These are phyloP conservation scores for Vollenhovia emeryi DNA, from an alignment of 1,140 invertebrate species.

Conservation along the genomic window DNA sequence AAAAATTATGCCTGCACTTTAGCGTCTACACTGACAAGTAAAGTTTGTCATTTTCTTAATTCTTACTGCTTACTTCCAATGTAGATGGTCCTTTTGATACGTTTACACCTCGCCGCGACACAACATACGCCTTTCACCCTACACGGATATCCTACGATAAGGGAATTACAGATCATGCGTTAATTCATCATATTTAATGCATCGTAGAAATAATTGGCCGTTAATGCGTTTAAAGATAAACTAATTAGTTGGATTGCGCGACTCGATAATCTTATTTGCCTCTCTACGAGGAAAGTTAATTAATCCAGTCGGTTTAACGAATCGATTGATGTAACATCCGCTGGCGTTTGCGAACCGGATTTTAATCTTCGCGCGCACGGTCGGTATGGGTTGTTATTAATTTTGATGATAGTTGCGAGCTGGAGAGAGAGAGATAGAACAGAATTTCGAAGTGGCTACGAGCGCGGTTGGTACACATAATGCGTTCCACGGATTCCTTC, in stretches of 20 bases:
- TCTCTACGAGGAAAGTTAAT: not conserved
- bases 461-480: conserved; percentile 30
- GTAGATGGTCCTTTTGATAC: too few species aligned
- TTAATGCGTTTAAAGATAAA: not conserved
- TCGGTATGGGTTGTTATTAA: conserved; percentile 27
- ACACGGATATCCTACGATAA: not conserved
- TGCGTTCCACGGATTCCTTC: conserved; percentile 51
- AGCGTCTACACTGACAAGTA: too few species aligned
- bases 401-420: conserved; percentile 30
- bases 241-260: not conserved
- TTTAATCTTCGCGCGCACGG: not conserved
- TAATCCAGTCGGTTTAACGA: not conserved
- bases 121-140: not conserved
- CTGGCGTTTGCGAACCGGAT: not conserved
- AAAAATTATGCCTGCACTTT: too few species aligned
- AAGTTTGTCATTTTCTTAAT: too few species aligned
- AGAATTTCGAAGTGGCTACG: conserved; percentile 53
- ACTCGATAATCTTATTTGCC: not conserved
- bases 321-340: not conserved
- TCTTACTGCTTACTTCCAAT: too few species aligned
- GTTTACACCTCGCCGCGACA: not conserved
- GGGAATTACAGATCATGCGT: not conserved
- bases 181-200: not conserved
- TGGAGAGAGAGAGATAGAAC: conserved; percentile 33
- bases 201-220: not conserved